A percentile compares a stretch with the other conserved stretches of the same genome.
phyloP scores from a whole-genome alignment of 2,888 invertebrate species.

The Cremastinae sp. region DNA sequence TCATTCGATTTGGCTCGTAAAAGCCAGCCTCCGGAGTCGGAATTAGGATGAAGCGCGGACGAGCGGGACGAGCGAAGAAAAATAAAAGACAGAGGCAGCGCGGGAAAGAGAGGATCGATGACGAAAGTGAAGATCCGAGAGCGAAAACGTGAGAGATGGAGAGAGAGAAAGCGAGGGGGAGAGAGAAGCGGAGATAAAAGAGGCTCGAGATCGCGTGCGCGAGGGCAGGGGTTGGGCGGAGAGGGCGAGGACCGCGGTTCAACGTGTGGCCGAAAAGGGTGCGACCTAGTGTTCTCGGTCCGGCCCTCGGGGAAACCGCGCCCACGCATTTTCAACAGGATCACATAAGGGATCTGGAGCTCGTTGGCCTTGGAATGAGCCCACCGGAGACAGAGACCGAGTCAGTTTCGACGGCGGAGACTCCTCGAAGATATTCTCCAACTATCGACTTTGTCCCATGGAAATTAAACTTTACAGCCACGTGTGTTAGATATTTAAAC shows the following conservation, averaged over 20 bases:
- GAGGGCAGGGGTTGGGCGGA: constrained; percentile 65
- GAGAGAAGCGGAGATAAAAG: constrained; percentile 52
- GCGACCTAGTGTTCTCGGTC: constrained; percentile 77
- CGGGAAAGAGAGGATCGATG: constrained; percentile 20
- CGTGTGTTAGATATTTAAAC: no score
- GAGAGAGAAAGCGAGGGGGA: constrained; percentile 47
- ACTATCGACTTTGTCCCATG: no score
- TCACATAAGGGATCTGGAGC: constrained; percentile 76
- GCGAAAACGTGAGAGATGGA: constrained; percentile 18
- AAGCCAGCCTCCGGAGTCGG: constrained; percentile 9
- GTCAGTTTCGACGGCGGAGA: constrained; percentile 30
- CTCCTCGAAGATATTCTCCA: constrained; percentile 3
- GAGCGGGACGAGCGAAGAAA: constrained; percentile 13
- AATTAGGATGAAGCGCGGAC: neutral
- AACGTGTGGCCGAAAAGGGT: constrained; percentile 77
- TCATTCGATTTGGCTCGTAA: neutral
- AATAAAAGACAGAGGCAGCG: constrained; percentile 18
- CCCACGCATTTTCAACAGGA: constrained; percentile 80
- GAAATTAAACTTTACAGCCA: neutral
- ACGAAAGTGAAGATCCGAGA: constrained; percentile 24
- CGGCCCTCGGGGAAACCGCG: constrained; percentile 80
- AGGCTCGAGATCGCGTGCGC: constrained; percentile 62
- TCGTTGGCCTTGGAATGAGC: constrained; percentile 70
- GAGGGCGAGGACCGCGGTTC: constrained; percentile 70
- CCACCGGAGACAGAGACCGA: neutral